A percentile compares a stretch with the other conserved stretches of the same genome.
Evolutionary conservation across 2,888 invertebrate genomes (phyloP).

Genomic region (Lycaena phlaeas): DNA sequence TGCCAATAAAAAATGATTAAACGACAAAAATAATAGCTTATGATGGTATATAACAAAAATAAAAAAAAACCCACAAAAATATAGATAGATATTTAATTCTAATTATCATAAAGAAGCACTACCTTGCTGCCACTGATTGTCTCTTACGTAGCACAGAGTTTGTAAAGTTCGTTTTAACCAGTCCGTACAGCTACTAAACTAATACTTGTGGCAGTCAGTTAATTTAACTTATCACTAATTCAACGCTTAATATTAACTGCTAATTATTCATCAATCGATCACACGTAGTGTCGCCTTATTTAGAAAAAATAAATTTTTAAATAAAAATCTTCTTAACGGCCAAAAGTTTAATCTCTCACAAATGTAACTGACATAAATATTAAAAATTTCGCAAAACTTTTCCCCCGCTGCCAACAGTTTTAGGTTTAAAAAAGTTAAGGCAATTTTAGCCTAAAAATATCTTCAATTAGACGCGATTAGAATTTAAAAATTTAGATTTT

Average conservation of each 20-base stretch:
- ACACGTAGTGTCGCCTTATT: slow-evolving; percentile 42
- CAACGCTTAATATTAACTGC: slow-evolving; percentile 51
- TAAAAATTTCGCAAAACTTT: slow-evolving; percentile 67
- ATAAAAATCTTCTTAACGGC: slow-evolving; percentile 64
- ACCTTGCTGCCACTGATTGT: slow-evolving; percentile 39
- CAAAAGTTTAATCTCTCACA: slow-evolving; percentile 63
- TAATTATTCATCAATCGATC: slow-evolving; percentile 36
- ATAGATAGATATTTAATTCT: background rate
- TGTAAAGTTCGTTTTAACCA: slow-evolving; percentile 28
- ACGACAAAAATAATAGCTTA: background rate
- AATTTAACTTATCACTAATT: slow-evolving; percentile 42
- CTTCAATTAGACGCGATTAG: slow-evolving; percentile 60
- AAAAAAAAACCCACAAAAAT: slow-evolving; percentile 3
- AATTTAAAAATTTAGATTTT: slow-evolving; percentile 29
- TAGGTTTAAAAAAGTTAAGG: slow-evolving; percentile 53
- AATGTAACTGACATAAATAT: slow-evolving; percentile 71
- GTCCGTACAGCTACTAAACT: slow-evolving; percentile 30
- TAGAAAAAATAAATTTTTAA: slow-evolving; percentile 54
- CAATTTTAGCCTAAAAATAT: slow-evolving; percentile 64
- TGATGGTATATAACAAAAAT: background rate
- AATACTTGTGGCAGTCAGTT: slow-evolving; percentile 41
- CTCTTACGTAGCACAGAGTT: slow-evolving; percentile 34
- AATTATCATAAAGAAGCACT: slow-evolving; percentile 3
- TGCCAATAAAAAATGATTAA: too few relatives aligned
- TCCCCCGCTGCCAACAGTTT: slow-evolving; percentile 49